Base-by-base conservation (phyloP, 2,113 vertebrate genomes). In the Vimba vimba region DNA sequence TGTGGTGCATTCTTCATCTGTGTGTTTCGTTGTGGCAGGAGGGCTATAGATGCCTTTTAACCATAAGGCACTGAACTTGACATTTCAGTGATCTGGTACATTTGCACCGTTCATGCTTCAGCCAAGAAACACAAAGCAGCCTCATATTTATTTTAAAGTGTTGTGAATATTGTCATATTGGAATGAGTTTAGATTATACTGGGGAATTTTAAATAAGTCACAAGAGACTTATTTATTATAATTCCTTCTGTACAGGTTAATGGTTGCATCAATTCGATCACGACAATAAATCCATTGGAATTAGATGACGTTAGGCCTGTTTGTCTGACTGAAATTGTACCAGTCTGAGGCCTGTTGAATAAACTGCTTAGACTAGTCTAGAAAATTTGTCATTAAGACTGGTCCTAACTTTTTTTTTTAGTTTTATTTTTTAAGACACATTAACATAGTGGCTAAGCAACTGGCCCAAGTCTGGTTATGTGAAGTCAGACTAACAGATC, bases 21-120 rank as follows among this genome's bases (percentile, higher is more conserved):
- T 25, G 36, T 74, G 39, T 45, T 6, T 45, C 11, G 0, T 47
- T 15, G 4, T 62, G 36, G 59, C 78, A 9, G 6, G 21, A 62
- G 30, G n/a, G 6, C 77, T 79, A 62, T 4, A 79, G 55, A 79
- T 79, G 55, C 12, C 23, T 19, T 80, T 45, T 11, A 66, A 80
- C n/a, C 79, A 66, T 21, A 80, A 80, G 15, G 13, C n/a, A 47
- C 36, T 45, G n/a, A 45, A 17, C 36, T 64, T 64, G 57, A 80
- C 39, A 45, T 80, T 64, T 80, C 27, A 45, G 60, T 80, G 78
- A 80, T 64, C 57, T 62, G 36, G 3, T 85, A 13, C 30, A 79
- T 79, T 27, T 85, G 83, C 45, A 79, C 33, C 19, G 0, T 25
- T 69, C 33, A 60, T 6, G 57, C 69, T 27, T 68, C 17, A 69